Base-by-base conservation (phyloP, 2,797 vertebrate genomes). In the Hypotaenidia philippensis region DNA sequence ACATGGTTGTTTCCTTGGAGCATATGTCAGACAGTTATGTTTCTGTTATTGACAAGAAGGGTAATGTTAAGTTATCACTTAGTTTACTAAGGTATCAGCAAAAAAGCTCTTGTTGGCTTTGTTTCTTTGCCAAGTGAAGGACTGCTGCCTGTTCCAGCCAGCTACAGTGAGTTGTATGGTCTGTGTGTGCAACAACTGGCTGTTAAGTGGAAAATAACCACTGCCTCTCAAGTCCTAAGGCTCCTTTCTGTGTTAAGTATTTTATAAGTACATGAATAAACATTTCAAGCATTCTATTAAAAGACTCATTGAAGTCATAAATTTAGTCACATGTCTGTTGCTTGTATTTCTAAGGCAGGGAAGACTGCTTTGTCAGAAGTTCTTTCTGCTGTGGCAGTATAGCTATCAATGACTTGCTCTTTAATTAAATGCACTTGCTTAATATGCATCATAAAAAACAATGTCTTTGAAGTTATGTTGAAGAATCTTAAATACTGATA, bases 211-310 rank as follows among this genome's bases (percentile, higher is more conserved):
- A 69, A 78, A 59, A 69, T 66, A 83, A 85, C 44, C 53, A 1
- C 21, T 80, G 41, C 11, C 25, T 74, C 50, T 71, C 3, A 83
- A 83, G 61, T 91, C 50, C 55, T 69, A 53, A 76, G 55, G 47
- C 59, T 91, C 18, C 44, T 78, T 90, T 91, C 49, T 81, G 14
- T 78, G 41, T 83, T 45, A 92, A 87, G 72, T 76, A 23, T 34
- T 83, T 89, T 78, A 74, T 45, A 78, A 93, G 87, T 86, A 47
- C 16, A 6, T 72, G 66, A 78, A 69, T 82, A 95, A 95, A 93
- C 61, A 75, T 77, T 87, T 89, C 34, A 74, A 5, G 57, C 3
- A 1, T 53, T 57, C 32, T 69, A 11, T 80, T 85, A 55, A 61
- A 92, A 91, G 16, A 10, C 50, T 83, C 0, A 3, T 5, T 44